phyloP scores from a whole-genome alignment of 2,888 invertebrate genomes.

The Theodoxus fluviatilis region DNA sequence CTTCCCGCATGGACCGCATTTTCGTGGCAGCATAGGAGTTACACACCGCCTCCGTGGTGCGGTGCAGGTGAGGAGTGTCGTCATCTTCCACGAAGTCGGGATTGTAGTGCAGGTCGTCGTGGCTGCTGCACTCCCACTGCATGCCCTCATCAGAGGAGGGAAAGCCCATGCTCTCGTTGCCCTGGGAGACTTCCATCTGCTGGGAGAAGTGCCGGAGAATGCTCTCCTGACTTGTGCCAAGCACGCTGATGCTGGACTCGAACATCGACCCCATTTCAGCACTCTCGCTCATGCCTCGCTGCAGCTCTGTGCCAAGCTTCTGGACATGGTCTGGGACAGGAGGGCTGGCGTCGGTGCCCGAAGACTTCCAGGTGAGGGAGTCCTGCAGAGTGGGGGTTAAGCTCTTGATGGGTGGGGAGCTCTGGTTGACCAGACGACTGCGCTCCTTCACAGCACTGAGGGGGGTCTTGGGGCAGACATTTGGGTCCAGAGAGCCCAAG shows the following conservation, averaged over 20 bases:
- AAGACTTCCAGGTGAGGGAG: constrained; percentile 45
- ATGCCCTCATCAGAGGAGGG: constrained; percentile 25
- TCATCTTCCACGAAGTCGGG: constrained; percentile 35
- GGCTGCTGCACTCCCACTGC: constrained; percentile 9
- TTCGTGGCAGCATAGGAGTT: constrained; percentile 55
- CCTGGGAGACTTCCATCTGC: neutral
- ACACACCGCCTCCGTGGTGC: constrained; percentile 50
- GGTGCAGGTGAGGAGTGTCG: constrained; percentile 53
- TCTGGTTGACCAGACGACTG: too few relatives aligned
- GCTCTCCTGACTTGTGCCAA: constrained; percentile 26
- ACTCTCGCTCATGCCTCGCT: too few relatives aligned
- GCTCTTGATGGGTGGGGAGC: constrained; percentile 44
- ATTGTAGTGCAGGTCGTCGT: constrained; percentile 18
- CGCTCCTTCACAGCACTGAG: too few relatives aligned
- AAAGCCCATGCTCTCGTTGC: neutral
- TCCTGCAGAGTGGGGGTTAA: constrained; percentile 53
- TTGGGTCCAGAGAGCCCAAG: too few relatives aligned
- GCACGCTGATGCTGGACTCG: too few relatives aligned
- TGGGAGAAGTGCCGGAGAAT: constrained; percentile 22
- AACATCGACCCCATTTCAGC: too few relatives aligned
- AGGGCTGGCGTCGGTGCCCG: constrained; percentile 33
- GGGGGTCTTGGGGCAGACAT: too few relatives aligned
- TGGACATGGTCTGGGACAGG: too few relatives aligned
- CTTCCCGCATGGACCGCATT: constrained; percentile 51
- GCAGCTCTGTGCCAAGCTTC: too few relatives aligned